These are phyloP conservation scores for Sebastes vulpes DNA, from an alignment of 2,797 vertebrate genomes.

Conservation along the genomic window DNA sequence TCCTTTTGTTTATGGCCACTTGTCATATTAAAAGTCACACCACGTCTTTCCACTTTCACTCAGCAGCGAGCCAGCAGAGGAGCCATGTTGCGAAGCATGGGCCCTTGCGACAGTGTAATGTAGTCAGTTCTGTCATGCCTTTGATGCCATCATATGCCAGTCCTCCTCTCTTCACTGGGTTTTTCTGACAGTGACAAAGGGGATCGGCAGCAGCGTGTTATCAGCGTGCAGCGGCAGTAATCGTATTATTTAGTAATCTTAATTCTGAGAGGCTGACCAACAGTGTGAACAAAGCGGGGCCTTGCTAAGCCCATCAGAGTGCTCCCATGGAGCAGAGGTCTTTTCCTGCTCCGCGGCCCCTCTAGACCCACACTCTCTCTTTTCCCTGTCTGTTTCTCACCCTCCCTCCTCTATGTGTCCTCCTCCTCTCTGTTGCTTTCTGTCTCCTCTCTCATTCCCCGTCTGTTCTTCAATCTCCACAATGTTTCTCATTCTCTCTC, in stretches of 20 bases:
- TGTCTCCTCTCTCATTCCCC: constrained; percentile 31
- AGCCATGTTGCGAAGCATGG: constrained; percentile 36
- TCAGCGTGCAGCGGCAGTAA: constrained; percentile 80
- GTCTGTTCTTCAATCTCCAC: constrained; percentile 36
- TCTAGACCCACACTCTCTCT: constrained; percentile 39
- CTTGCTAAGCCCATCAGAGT: constrained; percentile 80
- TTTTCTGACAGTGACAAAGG: constrained; percentile 71
- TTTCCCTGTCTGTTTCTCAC: constrained; percentile 52
- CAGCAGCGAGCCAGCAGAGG: constrained; percentile 9
- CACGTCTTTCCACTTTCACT: constrained; percentile 5
- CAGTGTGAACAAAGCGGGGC: constrained; percentile 77
- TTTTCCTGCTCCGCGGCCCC: constrained; percentile 75
- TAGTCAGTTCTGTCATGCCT: constrained; percentile 56
- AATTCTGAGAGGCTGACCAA: constrained; percentile 80
- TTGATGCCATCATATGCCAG: constrained; percentile 70
- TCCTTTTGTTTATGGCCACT: constrained; percentile 19
- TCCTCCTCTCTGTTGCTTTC: constrained; percentile 57
- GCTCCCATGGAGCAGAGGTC: constrained; percentile 76
- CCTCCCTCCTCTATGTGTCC: constrained; percentile 24
- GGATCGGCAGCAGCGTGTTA: constrained; percentile 73
- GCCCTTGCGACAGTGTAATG: constrained; percentile 42
- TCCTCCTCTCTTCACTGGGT: constrained; percentile 55
- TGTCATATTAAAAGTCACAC: constrained; percentile 25
- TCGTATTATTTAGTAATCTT: constrained; percentile 86
- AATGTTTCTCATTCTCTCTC: constrained; percentile 29